Base-by-base conservation (phyloP, 2,113 vertebrate genomes). In the Oxyruncus cristatus region DNA sequence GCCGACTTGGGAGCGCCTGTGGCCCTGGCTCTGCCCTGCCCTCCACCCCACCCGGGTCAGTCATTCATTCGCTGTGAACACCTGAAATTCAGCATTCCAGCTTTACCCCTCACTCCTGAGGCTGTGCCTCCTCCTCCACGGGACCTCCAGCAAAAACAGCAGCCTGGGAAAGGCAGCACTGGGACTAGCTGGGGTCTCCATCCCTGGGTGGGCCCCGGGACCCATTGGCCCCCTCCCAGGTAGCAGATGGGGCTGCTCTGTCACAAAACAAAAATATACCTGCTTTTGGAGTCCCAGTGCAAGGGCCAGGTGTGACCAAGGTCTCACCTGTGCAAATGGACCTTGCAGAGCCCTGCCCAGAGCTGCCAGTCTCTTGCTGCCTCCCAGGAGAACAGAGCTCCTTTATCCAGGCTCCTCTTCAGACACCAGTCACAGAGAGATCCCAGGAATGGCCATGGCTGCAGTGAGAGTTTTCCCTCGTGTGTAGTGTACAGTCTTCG, bases 301-400 rank as follows among this genome's bases (percentile, higher is more conserved):
- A 0, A 47, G 42, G 28, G 20, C 24, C 3, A 2, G 23, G 14
- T 3, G 3, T 1, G n/a, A 24, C 32, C 2, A 12, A 44, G 42
- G 33, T 70, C 37, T 32, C 63, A 27, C 28, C 11, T 0, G 3
- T 12, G 58, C 32, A 27, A 17, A 49, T 0, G 9, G 28, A 26
- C 58, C 76, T 18, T 9, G 44, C 6, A 7, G 53, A 53, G 67
- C 32, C 23, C n/a, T 47, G 56, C 21, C 42, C 14, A 14, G 33
- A 20, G 2, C 35, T 21, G 56, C 30, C 63, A 17, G 35, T 14
- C 41, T 21, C 39, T 26, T 4, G 0, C 35, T 0, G 1, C 17
- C 20, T 13, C 49, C 49, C 68, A 30, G 62, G 23, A 66, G 32
- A 30, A 15, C 5, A 4, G 30, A 46, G 9, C 18, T 56, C 9